These are phyloP conservation scores for Clarias gariepinus DNA, from an alignment of 2,113 vertebrate genomes.

Conservation along the genomic window DNA sequence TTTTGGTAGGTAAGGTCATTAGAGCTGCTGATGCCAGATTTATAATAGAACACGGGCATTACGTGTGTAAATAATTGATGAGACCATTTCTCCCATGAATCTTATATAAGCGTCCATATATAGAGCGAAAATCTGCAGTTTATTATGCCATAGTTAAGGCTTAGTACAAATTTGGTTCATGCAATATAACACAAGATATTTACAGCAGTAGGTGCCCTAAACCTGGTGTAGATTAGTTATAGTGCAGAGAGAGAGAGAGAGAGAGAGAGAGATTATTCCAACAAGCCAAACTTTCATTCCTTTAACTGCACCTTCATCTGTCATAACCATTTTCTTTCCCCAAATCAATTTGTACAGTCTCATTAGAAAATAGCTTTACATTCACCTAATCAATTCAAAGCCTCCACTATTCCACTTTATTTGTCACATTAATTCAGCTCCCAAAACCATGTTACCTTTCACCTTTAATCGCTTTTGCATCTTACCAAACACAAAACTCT, in stretches of 20 bases:
- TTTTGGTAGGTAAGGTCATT: not conserved
- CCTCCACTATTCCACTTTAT: constrained; percentile 2
- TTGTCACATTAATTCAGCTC: constrained; percentile 29
- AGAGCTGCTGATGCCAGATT: not conserved
- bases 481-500: not conserved
- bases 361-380: constrained; percentile 17
- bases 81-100: constrained; percentile 4
- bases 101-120: constrained; percentile 19
- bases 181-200: constrained; percentile 36
- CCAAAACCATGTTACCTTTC: not conserved
- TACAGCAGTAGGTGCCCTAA: constrained; percentile 43
- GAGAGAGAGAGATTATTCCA: constrained; percentile 61
- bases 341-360: constrained; percentile 9
- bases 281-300: constrained; percentile 69
- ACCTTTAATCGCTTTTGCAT: not conserved
- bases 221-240: constrained; percentile 53
- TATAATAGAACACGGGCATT: constrained; percentile 15
- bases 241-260: constrained; percentile 53
- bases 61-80: constrained; percentile 20
- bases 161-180: constrained; percentile 38
- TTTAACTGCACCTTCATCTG: constrained; percentile 58
- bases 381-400: constrained; percentile 36
- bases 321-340: constrained; percentile 50
- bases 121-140: constrained; percentile 15
- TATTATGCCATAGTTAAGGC: not conserved